These are phyloP conservation scores for Mactra quadrangularis DNA, from an alignment of 1,140 invertebrate genomes.

Conservation along the genomic window DNA sequence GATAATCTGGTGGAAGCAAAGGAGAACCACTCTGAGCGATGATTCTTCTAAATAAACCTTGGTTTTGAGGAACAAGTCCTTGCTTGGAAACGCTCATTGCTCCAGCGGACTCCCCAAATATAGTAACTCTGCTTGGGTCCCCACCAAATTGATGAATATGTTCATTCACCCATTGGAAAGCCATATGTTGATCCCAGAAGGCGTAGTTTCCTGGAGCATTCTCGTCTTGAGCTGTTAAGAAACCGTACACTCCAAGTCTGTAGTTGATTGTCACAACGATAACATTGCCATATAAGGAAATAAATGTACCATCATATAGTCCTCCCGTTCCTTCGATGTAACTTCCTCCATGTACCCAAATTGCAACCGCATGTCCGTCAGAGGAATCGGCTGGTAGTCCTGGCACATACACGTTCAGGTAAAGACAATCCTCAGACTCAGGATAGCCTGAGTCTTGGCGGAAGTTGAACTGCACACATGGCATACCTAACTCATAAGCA, in stretches of 20 bases:
- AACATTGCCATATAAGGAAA: constrained; percentile 90
- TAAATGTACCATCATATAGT: constrained; percentile 93
- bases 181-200: constrained; percentile 87
- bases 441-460: too few relatives aligned
- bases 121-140: constrained; percentile 88
- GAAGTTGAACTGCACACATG: too few relatives aligned
- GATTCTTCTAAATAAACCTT: constrained; percentile 25
- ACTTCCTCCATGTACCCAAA: constrained; percentile 98
- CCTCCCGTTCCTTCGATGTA: constrained; percentile 94
- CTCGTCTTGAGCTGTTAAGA: constrained; percentile 86
- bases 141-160: constrained; percentile 90
- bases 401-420: constrained; percentile 93
- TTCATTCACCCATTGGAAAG: constrained; percentile 89
- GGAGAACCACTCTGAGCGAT: constrained; percentile 44
- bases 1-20: background rate
- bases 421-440: constrained; percentile 93
- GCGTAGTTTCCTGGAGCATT: constrained; percentile 73
- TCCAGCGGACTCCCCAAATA: constrained; percentile 95
- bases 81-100: constrained; percentile 41
- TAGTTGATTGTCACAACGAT: constrained; percentile 91
- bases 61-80: constrained; percentile 25
- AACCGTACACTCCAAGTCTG: constrained; percentile 89
- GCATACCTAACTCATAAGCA: too few relatives aligned
- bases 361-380: constrained; percentile 91
- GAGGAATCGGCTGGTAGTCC: constrained; percentile 79